phyloP scores from a whole-genome alignment of 2,888 invertebrate species.

The Acleris cristana region DNA sequence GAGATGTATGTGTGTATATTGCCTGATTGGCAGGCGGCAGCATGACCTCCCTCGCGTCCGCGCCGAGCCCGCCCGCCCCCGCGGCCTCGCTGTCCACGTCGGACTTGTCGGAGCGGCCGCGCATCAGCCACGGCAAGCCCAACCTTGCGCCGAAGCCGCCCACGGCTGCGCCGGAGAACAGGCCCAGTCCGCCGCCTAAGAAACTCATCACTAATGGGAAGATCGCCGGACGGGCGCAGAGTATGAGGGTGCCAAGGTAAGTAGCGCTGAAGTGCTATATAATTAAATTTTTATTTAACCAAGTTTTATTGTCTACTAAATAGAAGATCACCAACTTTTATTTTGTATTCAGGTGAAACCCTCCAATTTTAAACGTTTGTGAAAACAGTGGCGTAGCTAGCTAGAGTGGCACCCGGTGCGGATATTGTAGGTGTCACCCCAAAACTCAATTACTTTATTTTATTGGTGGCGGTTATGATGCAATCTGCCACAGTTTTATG shows the following conservation, averaged over 20 bases:
- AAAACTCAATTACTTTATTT: no score
- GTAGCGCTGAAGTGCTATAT: background rate
- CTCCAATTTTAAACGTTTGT: no score
- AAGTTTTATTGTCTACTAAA: no score
- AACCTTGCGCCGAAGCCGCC: conserved; percentile 94
- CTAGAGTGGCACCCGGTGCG: no score
- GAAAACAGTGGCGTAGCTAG: no score
- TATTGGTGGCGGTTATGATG: no score
- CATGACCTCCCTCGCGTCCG: conserved; percentile 72
- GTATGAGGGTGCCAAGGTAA: conserved; percentile 91
- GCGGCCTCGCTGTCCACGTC: conserved; percentile 73
- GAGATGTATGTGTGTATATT: no score
- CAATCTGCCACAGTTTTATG: no score
- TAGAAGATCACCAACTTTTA: no score
- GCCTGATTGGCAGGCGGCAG: conserved; percentile 64
- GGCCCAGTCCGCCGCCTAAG: conserved; percentile 87
- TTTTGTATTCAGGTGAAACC: no score
- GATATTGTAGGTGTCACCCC: no score
- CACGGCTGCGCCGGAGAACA: conserved; percentile 63
- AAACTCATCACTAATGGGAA: conserved; percentile 84
- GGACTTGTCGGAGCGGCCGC: conserved; percentile 75
- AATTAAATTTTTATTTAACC: no score
- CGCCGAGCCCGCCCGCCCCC: conserved; percentile 63
- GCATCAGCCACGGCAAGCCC: conserved; percentile 89
- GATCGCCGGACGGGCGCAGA: conserved; percentile 89